phyloP scores from a whole-genome alignment of 2,888 invertebrate species.

The Dynastes hyllus region DNA sequence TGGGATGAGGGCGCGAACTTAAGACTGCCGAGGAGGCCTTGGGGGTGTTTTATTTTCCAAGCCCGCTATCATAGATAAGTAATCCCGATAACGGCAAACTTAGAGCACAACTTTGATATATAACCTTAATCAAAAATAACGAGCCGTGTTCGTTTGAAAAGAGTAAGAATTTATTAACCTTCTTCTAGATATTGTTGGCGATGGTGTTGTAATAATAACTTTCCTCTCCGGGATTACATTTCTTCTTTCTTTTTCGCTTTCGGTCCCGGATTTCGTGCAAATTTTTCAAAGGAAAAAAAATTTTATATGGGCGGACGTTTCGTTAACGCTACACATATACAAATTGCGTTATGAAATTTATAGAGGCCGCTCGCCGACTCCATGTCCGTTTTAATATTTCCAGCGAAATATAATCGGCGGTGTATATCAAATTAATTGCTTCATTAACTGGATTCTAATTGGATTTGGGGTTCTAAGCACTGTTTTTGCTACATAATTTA shows the following conservation, averaged over 20 bases:
- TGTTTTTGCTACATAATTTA: too few species aligned
- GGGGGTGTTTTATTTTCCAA: slow-evolving; percentile 37
- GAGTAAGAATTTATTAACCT: slow-evolving; percentile 48
- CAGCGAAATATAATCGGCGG: not conserved
- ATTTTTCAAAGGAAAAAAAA: slow-evolving; percentile 22
- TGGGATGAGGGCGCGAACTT: slow-evolving; percentile 13
- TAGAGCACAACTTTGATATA: slow-evolving; percentile 45
- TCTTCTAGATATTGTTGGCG: slow-evolving; percentile 34
- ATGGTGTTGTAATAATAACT: slow-evolving; percentile 46
- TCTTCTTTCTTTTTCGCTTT: slow-evolving; percentile 16
- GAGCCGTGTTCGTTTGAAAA: slow-evolving; percentile 43
- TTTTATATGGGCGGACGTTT: slow-evolving; percentile 16
- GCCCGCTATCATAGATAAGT: slow-evolving; percentile 48
- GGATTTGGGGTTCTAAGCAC: too few species aligned
- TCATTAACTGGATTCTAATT: too few species aligned
- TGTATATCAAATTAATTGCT: not conserved
- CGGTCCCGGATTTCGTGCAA: slow-evolving; percentile 28
- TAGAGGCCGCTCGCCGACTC: not conserved
- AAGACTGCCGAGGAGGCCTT: slow-evolving; percentile 10
- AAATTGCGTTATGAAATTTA: not conserved
- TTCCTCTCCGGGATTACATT: slow-evolving; percentile 13
- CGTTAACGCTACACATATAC: slow-evolving; percentile 19
- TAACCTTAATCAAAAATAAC: slow-evolving; percentile 49
- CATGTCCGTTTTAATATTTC: not conserved
- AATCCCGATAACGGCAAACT: slow-evolving; percentile 43